Evolutionary conservation across 2,113 vertebrate species (phyloP), one percentile per base, ranked within the genome.

Genomic region (Parus major): DNA sequence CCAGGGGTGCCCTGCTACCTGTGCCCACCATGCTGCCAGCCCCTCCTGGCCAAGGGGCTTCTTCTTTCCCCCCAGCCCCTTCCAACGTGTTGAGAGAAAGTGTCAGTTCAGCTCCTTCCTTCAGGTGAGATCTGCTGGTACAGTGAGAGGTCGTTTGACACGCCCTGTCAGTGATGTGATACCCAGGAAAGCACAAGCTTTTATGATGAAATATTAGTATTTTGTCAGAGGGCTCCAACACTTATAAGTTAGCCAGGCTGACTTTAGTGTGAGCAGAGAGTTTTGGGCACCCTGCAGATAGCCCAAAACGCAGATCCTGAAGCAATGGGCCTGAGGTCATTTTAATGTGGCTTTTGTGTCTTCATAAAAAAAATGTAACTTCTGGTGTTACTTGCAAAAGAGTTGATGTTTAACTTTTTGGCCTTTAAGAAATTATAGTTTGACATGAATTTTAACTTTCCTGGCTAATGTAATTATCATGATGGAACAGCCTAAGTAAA

Each of bases 391-490:
- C 71, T 96, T 95, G 96, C 94, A 97, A 95, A 95, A 97, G 95
- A 97, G 95, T 94, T 96, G 88, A 96, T 94, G 92, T 96, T 97
- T 97, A 98, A 98, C 97, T 95, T 97, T 94, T 97, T 97, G 97
- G 97, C 96, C 97, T 98, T 97, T 96, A 96, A 97, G 95, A 97
- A 98, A 98, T 98, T 96, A 97, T 88, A 96, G 81, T 97, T 97
- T 97, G 97, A 98, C 97, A 97, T 98, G 88, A 96, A 97, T 90
- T 98, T 98, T 72, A 88, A 97, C 97, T 98, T 97, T 97, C 85
- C 91, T 88, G 81, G 71, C 91, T 98, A 98, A 98, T 98, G 93
- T 97, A 98, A 98, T 98, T 98, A 98, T 83, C 96, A 23, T 86
- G 97, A 96, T 97, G 94, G 94, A 97, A 94, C 93, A 97, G 97